These are phyloP conservation scores for Cistogaster globosa DNA, from an alignment of 2,888 invertebrate genomes.

Conservation along the genomic window DNA sequence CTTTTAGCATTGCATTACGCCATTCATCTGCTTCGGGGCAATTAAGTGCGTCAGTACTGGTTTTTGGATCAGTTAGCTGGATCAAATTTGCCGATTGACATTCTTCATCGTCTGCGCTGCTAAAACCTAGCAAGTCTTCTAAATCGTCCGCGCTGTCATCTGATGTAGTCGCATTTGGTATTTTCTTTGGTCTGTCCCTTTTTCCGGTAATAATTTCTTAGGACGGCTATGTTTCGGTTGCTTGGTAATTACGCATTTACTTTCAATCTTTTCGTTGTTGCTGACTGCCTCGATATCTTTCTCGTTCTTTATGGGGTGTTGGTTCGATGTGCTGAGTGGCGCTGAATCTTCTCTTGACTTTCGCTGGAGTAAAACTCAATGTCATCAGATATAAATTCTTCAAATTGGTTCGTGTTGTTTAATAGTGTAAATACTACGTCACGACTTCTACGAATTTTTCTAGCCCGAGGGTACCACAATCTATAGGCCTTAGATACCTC, in stretches of 20 bases:
- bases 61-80: conserved; percentile 43
- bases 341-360: background rate
- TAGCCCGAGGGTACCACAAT: conserved; percentile 37
- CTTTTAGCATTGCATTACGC: conserved; percentile 55
- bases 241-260: too few relatives aligned
- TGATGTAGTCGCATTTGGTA: background rate
- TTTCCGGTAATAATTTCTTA: conserved; percentile 31
- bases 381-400: conserved; percentile 37
- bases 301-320: background rate
- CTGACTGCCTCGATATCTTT: background rate
- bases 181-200: conserved; percentile 40
- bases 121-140: too few relatives aligned
- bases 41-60: conserved; percentile 30
- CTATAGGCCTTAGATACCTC: too few relatives aligned
- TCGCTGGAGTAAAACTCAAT: too few relatives aligned
- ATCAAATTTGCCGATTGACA: conserved; percentile 43
- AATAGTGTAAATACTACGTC: conserved; percentile 35
- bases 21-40: conserved; percentile 56
- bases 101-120: conserved; percentile 9
- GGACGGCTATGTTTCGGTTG: conserved; percentile 7
- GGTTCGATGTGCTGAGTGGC: background rate
- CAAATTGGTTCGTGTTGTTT: conserved; percentile 13
- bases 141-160: too few relatives aligned
- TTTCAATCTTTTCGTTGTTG: background rate
- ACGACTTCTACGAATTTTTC: conserved; percentile 41